Conservation (phyloP, 2,113 vertebrate genomes). For the Crotalus tigris region DNA sequence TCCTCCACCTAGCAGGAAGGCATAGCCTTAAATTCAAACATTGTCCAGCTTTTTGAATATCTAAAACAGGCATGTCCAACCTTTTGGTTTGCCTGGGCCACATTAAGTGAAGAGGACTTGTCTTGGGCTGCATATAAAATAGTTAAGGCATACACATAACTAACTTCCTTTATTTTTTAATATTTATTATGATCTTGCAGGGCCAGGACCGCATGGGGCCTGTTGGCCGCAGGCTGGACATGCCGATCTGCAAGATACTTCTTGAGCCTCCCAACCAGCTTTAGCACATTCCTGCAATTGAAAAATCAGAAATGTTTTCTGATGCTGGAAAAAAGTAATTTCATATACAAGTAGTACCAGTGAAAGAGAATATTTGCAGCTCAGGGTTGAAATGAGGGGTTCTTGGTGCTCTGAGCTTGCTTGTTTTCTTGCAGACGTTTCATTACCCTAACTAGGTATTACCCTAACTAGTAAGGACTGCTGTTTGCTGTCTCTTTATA, state of each 20-base stretch:
- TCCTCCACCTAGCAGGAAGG: background rate
- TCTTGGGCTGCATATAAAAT: background rate
- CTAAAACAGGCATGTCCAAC: background rate
- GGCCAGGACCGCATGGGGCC: too few relatives aligned
- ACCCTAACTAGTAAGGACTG: too few relatives aligned
- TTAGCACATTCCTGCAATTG: background rate
- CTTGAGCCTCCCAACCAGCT: background rate
- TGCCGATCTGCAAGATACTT: background rate
- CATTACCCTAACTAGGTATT: too few relatives aligned
- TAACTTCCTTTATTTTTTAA: background rate
- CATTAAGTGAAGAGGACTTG: background rate
- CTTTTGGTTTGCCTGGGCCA: background rate
- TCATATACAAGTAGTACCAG: background rate
- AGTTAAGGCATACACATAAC: background rate
- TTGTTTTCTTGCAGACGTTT: too few relatives aligned
- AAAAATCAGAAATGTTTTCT: background rate
- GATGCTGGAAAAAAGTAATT: background rate
- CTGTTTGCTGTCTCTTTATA: too few relatives aligned
- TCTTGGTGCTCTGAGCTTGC: too few relatives aligned
- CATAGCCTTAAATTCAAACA: background rate
- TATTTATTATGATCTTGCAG: background rate
- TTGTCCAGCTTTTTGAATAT: background rate
- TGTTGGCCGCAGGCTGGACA: background rate
- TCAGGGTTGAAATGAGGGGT: too few relatives aligned
- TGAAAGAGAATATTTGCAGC: too few relatives aligned